Base-by-base conservation (phyloP, 2,888 invertebrate species). In the Nasonia oneida region DNA sequence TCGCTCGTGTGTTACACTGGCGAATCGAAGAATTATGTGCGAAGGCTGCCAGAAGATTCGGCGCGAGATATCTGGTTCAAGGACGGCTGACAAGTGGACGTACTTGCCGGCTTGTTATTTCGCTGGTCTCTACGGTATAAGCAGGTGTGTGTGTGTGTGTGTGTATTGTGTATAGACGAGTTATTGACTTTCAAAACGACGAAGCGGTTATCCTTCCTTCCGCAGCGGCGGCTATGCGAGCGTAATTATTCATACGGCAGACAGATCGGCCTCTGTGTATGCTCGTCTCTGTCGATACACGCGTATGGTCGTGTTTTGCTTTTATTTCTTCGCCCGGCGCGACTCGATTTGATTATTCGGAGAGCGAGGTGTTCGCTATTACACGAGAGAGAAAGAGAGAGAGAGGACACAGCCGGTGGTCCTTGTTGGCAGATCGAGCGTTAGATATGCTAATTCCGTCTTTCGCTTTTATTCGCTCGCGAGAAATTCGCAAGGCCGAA, bases 141-240 rank as follows among this genome's bases (percentile, higher is more conserved):
- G 5, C 42, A 2, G 12, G 8, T 10, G 47, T 39, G 53, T 23
- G 23, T 23, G 53, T 23, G 23, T 23, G 23, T 23, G 23, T 15
- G 23, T 37, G 61, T 18, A 61, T 61, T 61, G 61, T 53, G 39
- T 77, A 82, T 14, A 64, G 87, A 83, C 84, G 83, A 87, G 89
- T 88, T 89, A 86, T 89, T 88, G 87, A 90, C 88, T 90, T 90
- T 90, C 90, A 88, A 90, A 90, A 90, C 86, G 87, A 86, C 87
- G 33, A 85, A 86, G 87, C 83, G 87, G 89, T 88, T 89, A 89
- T 89, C 88, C 89, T 89, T 89, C 89, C 89, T 88, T 88, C 88
- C 87, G 87, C 87, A 5, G 42, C 15, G 1, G n/a, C n/a, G 12
- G 33, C 18, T 3, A 29, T 57, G 47, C 23, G 15, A 67, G 8